Evolutionary conservation across 1,140 invertebrate species (phyloP), one percentile per base, ranked within the genome.

Genomic region (Anastrepha ludens): DNA sequence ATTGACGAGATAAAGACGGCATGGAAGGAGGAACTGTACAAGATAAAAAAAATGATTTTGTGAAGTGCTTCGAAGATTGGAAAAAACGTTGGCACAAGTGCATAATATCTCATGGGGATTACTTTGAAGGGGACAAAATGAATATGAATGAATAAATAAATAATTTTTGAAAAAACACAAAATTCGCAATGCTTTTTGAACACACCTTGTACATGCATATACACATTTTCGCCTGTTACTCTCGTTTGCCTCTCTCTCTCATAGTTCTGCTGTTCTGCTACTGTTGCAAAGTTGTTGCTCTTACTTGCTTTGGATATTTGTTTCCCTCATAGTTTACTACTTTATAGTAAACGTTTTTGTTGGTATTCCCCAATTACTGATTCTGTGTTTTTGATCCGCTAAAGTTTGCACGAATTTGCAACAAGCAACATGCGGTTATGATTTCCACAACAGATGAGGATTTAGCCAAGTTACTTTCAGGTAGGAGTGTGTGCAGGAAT

Each of bases 351-450:
- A 20, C 20, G 5, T 50, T 17, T 74, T 74, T 47, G 17, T 74
- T 74, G 6, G 15, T 15, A 3, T 74, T 50, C 41, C 70, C 41
- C 70, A 74, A 47, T 74, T 15, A 15, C 70, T 8, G 4, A 44
- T 74, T 39, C 70, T 7, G 29, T 74, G 39, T 74, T 44, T 39
- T 47, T 47, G 70, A 74, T 44, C 39, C 17, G 29, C 13, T 44
- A 11, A 74, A 74, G 41, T 74, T 74, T 74, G 41, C 47, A 47
- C 70, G 70, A 50, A 81, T 81, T 81, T 55, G 74, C 74, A 55
- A 81, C n/a, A 9, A 29, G 74, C 47, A 55, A 29, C 74, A 81
- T 81, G 74, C 74, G 74, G 74, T 81, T 81, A 81, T 55, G 55
- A 29, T 81, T 81, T 81, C 47, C 47, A 29, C 6, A 55, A 58